phyloP scores from a whole-genome alignment of 1,140 invertebrate species.

The Musca domestica region DNA sequence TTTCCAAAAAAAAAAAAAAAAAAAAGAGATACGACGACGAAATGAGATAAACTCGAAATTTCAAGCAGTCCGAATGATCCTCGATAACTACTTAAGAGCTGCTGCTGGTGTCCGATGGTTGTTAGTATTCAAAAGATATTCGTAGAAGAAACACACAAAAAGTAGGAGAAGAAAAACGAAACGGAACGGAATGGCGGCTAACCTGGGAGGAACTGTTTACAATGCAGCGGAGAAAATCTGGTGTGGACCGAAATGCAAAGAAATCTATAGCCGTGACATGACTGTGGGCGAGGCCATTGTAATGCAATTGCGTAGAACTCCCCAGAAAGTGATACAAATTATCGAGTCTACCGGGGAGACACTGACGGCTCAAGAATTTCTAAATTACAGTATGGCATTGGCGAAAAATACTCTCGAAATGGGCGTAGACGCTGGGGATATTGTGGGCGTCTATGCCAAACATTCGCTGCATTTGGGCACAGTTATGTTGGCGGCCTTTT shows the following conservation, averaged over 20 bases:
- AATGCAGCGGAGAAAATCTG: conserved; percentile 44
- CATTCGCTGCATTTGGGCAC: conserved; percentile 40
- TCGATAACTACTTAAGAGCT: too few relatives aligned
- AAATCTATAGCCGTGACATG: too few relatives aligned
- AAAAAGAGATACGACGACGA: too few relatives aligned
- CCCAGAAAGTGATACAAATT: conserved; percentile 38
- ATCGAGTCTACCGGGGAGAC: conserved; percentile 41
- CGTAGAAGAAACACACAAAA: too few relatives aligned
- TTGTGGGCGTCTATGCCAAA: conserved; percentile 39
- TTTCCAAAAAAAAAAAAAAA: too few relatives aligned
- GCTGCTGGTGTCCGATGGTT: too few relatives aligned
- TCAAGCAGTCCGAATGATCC: too few relatives aligned
- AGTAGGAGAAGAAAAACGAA: too few relatives aligned
- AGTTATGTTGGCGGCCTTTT: conserved; percentile 40
- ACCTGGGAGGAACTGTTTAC: too few relatives aligned
- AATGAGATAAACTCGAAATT: too few relatives aligned
- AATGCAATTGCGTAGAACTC: conserved; percentile 38
- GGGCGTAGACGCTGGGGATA: conserved; percentile 35
- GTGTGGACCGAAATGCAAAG: conserved; percentile 39
- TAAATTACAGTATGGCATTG: conserved; percentile 34
- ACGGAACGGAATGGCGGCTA: too few relatives aligned
- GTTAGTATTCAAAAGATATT: too few relatives aligned
- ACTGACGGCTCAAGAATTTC: conserved; percentile 31
- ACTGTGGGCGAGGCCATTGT: conserved; percentile 43
- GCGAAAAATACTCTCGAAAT: conserved; percentile 33